A percentile compares a stretch with the other conserved stretches of the same genome.
phyloP scores from a whole-genome alignment of 2,888 invertebrate species.

The Omphaloscelis lunosa region DNA sequence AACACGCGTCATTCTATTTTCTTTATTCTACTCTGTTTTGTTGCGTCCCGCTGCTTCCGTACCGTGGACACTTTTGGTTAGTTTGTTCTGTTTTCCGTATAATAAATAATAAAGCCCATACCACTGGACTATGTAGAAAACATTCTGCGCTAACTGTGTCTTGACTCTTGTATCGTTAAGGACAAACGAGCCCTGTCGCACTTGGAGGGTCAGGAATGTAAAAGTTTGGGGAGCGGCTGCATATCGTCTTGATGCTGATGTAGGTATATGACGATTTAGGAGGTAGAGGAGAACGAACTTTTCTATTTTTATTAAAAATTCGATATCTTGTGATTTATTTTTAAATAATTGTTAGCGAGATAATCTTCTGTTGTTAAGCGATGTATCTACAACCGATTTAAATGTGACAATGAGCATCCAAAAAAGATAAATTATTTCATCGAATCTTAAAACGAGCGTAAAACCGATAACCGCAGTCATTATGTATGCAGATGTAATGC shows the following conservation, averaged over 20 bases:
- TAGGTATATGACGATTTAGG: not conserved
- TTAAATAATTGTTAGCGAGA: not conserved
- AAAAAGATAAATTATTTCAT: constrained; percentile 60
- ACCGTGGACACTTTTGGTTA: constrained; percentile 90
- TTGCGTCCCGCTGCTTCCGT: constrained; percentile 88
- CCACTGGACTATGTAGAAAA: constrained; percentile 68
- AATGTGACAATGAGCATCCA: constrained; percentile 43
- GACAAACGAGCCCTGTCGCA: constrained; percentile 55
- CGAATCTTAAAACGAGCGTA: constrained; percentile 69
- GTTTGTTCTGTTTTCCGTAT: constrained; percentile 89
- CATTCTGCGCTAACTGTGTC: constrained; percentile 63
- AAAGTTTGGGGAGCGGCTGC: constrained; percentile 53
- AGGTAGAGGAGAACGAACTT: constrained; percentile 23
- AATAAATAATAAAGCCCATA: constrained; percentile 89
- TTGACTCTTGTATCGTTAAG: constrained; percentile 63
- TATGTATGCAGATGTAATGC: constrained; percentile 83
- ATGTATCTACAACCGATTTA: not conserved
- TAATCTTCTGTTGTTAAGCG: not conserved
- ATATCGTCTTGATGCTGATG: constrained; percentile 36
- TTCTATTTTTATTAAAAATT: not conserved
- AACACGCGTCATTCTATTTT: constrained; percentile 86
- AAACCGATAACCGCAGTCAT: constrained; percentile 78
- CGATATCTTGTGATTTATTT: not conserved
- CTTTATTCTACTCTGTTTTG: constrained; percentile 86
- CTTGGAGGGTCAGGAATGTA: constrained; percentile 65